Percentiles rank a stretch among this genome's conserved stretches.
Conservation (phyloP, 2,797 vertebrate genomes). For the Lemur catta region DNA sequence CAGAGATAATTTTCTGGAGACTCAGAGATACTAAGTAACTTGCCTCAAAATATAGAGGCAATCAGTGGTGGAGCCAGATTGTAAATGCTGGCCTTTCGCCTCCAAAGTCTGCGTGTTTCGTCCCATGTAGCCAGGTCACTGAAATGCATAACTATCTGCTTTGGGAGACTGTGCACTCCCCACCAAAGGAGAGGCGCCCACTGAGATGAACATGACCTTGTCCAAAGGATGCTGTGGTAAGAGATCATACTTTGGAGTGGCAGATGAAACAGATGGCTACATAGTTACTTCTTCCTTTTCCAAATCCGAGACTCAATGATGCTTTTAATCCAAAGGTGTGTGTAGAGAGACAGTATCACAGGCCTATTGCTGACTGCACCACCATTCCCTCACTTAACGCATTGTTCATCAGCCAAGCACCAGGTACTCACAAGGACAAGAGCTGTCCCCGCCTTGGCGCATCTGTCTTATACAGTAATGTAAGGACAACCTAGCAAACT, state of each 20-base stretch:
- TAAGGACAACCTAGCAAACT: background rate
- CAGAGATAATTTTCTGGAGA: background rate
- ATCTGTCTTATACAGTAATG: background rate
- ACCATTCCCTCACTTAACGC: background rate
- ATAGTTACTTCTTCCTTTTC: too few species aligned
- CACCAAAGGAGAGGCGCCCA: accelerated
- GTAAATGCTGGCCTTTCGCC: background rate
- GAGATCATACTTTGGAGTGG: background rate
- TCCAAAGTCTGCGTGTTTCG: background rate
- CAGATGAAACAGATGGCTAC: too few species aligned
- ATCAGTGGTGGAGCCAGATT: too few species aligned
- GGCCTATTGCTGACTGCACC: too few species aligned
- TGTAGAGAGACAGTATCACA: background rate
- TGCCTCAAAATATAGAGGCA: background rate
- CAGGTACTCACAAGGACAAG: too few species aligned
- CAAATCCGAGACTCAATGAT: background rate
- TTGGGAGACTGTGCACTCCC: background rate
- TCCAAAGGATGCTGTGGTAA: background rate
- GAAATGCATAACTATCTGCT: background rate
- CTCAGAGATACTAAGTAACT: background rate
- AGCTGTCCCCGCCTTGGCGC: background rate
- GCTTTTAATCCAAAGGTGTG: background rate
- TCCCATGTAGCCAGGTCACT: background rate
- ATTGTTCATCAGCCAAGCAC: accelerated
- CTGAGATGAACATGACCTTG: background rate